phyloP scores from a whole-genome alignment of 2,797 vertebrate species.

The Lagothrix lagotricha region DNA sequence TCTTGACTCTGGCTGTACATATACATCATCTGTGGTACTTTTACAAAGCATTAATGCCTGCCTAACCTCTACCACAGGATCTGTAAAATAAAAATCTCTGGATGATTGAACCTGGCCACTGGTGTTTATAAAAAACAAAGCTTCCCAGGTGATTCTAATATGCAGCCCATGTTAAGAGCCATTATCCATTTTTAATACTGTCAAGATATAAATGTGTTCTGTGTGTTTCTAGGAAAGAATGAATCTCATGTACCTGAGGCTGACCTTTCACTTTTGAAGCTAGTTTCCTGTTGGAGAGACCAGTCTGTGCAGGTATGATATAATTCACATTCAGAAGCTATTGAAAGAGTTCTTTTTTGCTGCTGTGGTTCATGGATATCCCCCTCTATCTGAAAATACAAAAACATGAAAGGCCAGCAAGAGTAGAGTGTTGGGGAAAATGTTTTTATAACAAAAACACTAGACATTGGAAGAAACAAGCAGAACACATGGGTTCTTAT shows the following conservation, averaged over 20 bases:
- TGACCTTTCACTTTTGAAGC: constrained; percentile 80
- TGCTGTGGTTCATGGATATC: neutral
- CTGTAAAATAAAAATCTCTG: neutral
- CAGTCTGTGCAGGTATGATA: constrained; percentile 87
- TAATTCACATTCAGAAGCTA: neutral
- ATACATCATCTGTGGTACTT: neutral
- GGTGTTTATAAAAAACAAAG: neutral
- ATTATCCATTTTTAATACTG: neutral
- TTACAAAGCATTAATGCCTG: neutral
- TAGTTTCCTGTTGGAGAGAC: constrained; percentile 84
- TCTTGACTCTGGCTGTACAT: neutral
- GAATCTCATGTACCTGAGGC: constrained; percentile 44
- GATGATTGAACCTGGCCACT: neutral
- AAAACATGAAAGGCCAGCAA: neutral
- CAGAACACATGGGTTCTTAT: neutral
- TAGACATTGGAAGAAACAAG: neutral
- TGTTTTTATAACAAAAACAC: neutral
- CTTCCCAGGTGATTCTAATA: neutral
- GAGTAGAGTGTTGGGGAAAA: constrained; percentile 28
- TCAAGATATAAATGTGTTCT: neutral
- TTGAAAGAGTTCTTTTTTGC: neutral
- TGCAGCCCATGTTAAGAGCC: neutral
- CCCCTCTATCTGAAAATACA: neutral
- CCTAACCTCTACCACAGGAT: fast-evolving
- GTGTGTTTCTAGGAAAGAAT: constrained; percentile 76